phyloP scores from a whole-genome alignment of 2,888 invertebrate genomes.

The Drosophila helvetica region DNA sequence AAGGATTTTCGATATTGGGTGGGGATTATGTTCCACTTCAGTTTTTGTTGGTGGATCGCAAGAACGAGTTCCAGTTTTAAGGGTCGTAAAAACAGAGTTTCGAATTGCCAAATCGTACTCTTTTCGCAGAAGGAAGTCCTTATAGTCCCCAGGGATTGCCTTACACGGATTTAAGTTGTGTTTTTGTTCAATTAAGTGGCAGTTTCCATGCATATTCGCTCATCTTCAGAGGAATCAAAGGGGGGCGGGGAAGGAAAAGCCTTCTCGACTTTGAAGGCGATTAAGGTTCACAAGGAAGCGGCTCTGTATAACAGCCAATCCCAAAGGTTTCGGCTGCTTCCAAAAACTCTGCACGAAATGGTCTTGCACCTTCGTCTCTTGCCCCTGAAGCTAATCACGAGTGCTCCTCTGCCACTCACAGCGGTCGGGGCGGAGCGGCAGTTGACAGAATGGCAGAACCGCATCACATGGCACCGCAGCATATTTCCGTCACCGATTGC shows the following conservation, averaged over 20 bases:
- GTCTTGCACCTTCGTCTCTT: conserved; percentile 10
- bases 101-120: neutral
- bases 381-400: conserved; percentile 27
- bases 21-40: conserved; percentile 30
- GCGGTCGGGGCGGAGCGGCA: neutral
- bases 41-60: neutral
- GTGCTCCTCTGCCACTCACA: neutral
- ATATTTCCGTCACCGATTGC: conserved; percentile 58
- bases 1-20: conserved; percentile 7
- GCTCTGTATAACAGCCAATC: neutral
- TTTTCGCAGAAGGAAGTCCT: neutral
- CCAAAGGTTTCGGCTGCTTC: too few species aligned
- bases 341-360: conserved; percentile 8
- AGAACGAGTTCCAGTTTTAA: neutral
- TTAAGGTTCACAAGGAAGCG: neutral
- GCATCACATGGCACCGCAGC: conserved; percentile 40
- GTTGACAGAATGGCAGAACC: conserved; percentile 36
- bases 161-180: neutral
- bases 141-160: neutral
- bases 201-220: neutral
- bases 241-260: too few species aligned
- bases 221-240: too few species aligned
- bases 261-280: too few species aligned
- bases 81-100: neutral
- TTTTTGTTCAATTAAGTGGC: neutral